Percentiles rank a stretch among this genome's conserved stretches.
Conservation (phyloP, 1,140 invertebrate species). For the Callitettix versicolor region DNA sequence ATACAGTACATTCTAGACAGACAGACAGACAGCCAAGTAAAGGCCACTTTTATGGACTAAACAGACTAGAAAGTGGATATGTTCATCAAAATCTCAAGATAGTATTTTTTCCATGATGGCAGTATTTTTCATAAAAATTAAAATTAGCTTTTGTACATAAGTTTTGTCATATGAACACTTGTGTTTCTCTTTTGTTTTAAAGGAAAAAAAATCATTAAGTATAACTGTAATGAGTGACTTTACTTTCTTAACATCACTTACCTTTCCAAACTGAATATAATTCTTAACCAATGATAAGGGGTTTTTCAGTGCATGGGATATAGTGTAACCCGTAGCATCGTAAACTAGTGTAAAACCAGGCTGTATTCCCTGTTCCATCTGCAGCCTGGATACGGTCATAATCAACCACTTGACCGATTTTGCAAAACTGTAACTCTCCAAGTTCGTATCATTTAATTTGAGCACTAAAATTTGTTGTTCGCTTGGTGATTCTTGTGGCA, state of each 20-base stretch:
- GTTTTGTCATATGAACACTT: background rate
- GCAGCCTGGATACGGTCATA: constrained; percentile 20
- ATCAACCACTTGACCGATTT: constrained; percentile 29
- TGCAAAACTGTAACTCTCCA: constrained; percentile 44
- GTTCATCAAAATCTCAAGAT: no score
- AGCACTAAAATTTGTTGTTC: constrained; percentile 23
- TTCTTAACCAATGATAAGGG: constrained; percentile 19
- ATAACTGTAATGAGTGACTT: background rate
- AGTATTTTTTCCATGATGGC: no score
- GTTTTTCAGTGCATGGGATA: constrained; percentile 22
- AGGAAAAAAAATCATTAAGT: constrained; percentile 1
- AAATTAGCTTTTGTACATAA: no score
- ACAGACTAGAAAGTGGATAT: no score
- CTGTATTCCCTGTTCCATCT: constrained; percentile 20
- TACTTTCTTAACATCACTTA: constrained; percentile 7
- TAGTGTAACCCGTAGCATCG: constrained; percentile 23
- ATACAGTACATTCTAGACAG: no score
- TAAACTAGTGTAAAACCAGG: constrained; percentile 25
- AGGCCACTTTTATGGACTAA: no score
- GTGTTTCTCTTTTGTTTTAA: background rate
- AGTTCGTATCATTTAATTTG: constrained; percentile 28
- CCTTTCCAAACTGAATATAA: constrained; percentile 23
- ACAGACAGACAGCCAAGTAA: no score
- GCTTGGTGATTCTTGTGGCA: constrained; percentile 19
- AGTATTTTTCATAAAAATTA: no score